Evolutionary conservation across 2,797 vertebrate genomes (phyloP), one percentile per base, ranked within the genome.

Genomic region (Morelia viridis): DNA sequence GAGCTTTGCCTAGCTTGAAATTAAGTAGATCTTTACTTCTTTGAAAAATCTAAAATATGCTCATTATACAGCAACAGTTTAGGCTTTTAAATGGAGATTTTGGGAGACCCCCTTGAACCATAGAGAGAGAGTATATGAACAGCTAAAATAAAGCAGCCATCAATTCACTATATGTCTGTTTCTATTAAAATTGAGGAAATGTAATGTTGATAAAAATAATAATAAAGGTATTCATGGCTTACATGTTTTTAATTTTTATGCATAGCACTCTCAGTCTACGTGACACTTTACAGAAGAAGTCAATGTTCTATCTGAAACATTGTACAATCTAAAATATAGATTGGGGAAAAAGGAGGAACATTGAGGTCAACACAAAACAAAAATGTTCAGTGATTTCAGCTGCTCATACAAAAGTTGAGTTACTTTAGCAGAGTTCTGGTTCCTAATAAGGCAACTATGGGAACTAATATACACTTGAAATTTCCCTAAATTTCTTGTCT

Each of bases 1-100:
- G 88, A 92, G 71, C 86, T 80, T 93, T 57, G 65, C 89, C 89
- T 92, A 87, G 46, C 94, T 95, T 95, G 84, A 88, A 93, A 94
- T 65, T 93, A 92, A 61, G 88, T 93, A 93, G 93, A 93, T 88
- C 24, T 4, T 61, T 93, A 92, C 8, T 22, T 76, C 83, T 64
- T 24, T 89, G n/a, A 90, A 95, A 93, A 65, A 94, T 57, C 3
- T 0, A 80, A 96, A 93, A 7, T 28, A 56, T 71, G 80, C 80
- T 90, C 80, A 85, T 64, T 87, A 94, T 85, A 84, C 83, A 22
- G 10, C 53, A 28, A 41, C 19, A 56, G 62, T 80, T 12, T 46
- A 80, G 89, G 17, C 17, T 89, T 92, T 86, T 85, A 71, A 31
- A 89, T 7, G 10, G 26, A 68, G 57, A 80, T 58, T 64, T 87